These are phyloP conservation scores for Batillaria attramentaria DNA, from an alignment of 1,140 invertebrate genomes.

Conservation along the genomic window DNA sequence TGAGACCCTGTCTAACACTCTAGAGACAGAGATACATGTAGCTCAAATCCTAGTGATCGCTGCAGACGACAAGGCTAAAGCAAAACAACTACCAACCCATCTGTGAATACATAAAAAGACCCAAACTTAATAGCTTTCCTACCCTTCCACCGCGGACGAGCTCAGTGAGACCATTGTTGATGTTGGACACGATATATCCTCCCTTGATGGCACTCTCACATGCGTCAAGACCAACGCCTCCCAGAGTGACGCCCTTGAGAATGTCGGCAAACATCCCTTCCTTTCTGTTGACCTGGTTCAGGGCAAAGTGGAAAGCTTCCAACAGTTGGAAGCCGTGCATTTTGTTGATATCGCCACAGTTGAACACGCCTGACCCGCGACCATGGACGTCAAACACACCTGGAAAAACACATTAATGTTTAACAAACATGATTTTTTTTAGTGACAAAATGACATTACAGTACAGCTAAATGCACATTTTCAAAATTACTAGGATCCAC, in stretches of 20 bases:
- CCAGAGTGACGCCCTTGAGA: slow-evolving; percentile 59
- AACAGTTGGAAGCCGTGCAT: slow-evolving; percentile 65
- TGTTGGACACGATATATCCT: slow-evolving; percentile 63
- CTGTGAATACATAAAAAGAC: not conserved
- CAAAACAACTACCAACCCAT: not conserved
- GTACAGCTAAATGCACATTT: too few species aligned
- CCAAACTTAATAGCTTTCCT: too few species aligned
- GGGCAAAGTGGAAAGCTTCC: slow-evolving; percentile 67
- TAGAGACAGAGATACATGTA: too few species aligned
- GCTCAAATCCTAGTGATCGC: too few species aligned
- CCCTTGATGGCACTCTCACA: slow-evolving; percentile 60
- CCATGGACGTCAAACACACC: slow-evolving; percentile 68
- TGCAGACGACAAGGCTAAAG: too few species aligned
- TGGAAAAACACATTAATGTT: slow-evolving; percentile 49
- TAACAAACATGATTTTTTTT: too few species aligned
- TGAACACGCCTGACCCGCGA: slow-evolving; percentile 52
- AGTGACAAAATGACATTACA: too few species aligned
- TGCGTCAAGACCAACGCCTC: slow-evolving; percentile 63
- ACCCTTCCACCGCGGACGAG: slow-evolving; percentile 46
- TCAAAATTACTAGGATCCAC: too few species aligned
- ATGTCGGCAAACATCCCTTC: slow-evolving; percentile 58
- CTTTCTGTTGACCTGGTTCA: slow-evolving; percentile 62
- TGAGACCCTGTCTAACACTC: too few species aligned
- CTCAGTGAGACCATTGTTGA: slow-evolving; percentile 57
- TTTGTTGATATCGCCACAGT: slow-evolving; percentile 63